These are phyloP conservation scores for Hemiscyllium ocellatum DNA, from an alignment of 2,113 vertebrate genomes.

Conservation along the genomic window DNA sequence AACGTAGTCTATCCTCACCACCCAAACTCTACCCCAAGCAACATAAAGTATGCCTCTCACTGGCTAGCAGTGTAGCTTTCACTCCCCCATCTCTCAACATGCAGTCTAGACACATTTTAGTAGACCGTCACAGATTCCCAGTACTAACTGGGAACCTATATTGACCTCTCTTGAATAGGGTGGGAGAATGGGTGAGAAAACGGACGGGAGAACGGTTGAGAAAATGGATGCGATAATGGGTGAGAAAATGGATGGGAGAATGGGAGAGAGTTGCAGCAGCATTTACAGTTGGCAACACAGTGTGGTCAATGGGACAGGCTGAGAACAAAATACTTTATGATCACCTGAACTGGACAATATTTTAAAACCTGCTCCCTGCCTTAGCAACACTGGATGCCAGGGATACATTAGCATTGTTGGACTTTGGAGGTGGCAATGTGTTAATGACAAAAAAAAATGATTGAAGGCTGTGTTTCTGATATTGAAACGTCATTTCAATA, in stretches of 20 bases:
- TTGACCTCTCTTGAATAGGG: neutral
- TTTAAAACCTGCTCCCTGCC: neutral
- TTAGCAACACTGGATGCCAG: neutral
- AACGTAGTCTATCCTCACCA: neutral
- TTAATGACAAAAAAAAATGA: neutral
- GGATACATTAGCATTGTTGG: too few relatives aligned
- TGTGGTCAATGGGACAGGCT: neutral
- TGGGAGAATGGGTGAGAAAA: neutral
- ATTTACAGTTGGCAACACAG: neutral
- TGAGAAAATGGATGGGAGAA: neutral
- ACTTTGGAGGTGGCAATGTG: too few relatives aligned
- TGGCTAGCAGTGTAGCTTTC: neutral
- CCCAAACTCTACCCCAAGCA: too few relatives aligned
- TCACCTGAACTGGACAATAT: neutral
- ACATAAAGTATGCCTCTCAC: neutral
- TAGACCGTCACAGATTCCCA: neutral
- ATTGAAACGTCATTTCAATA: neutral
- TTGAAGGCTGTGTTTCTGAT: neutral
- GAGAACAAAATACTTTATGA: neutral
- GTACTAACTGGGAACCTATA: neutral
- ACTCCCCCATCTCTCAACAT: too few relatives aligned
- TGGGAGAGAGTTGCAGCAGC: neutral
- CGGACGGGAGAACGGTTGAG: neutral
- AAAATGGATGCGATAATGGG: neutral
- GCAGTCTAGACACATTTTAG: neutral